Base-by-base conservation (phyloP, 2,888 invertebrate genomes). In the Cantharis lateralis region DNA sequence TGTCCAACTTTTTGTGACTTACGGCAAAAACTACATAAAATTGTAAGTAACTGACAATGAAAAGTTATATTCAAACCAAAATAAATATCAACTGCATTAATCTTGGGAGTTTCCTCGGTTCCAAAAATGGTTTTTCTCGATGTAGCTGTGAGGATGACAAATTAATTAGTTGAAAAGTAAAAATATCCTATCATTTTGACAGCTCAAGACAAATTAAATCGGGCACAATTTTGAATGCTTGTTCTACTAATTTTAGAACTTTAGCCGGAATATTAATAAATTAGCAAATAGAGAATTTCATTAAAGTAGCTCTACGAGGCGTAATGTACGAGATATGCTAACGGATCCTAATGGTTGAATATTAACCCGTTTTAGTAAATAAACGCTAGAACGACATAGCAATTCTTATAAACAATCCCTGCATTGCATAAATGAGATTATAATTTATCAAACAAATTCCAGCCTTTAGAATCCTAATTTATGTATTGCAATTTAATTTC, bases 1-100 rank as follows among this genome's bases (percentile, higher is more conserved):
- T 62, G 72, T 66, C 72, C 24, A 64, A 20, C 24, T 48, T 64
- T 66, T 61, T 66, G 73, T 73, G 73, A 73, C 68, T 73, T 73
- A 69, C 68, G 68, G 28, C 16, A 28, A 73, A 48, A 48, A 48
- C 48, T 48, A 48, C 48, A 48, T 61, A 68, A 73, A 73, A 73
- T 68, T 62, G 68, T 61, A 32, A 73, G 68, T 73, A 68, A 69
- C 28, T 73, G 73, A 66, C 32, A 66, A 48, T 72, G 72, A 68
- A 66, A 71, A 63, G 48, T 48, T 48, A 48, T 48, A 48, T 48
- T 48, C 32, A 66, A 72, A 66, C 66, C 32, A 66, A 26, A 20
- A 61, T 72, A 68, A 72, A 68, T 66, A 72, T 64, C 61, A 18
- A 66, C 28, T 68, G 26, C 16, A 68, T 64, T 68, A 48, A 66